Conservation (phyloP, 2,888 invertebrate species). For the Tetropium fuscum region DNA sequence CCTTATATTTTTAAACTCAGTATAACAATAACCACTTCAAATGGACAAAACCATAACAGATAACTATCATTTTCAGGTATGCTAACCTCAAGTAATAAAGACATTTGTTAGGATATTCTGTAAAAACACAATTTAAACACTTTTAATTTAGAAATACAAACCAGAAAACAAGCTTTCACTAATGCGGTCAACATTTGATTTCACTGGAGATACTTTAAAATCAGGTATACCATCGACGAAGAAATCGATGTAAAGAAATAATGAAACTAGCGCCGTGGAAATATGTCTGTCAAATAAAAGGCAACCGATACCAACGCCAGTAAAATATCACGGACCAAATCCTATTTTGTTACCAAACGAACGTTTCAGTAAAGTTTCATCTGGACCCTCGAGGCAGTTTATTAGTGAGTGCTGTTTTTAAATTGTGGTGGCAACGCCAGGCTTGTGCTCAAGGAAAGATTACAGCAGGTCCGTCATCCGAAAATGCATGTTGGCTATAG, state of each 20-base stretch:
- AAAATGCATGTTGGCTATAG: background rate
- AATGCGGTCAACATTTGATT: conserved; percentile 28
- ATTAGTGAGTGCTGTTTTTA: conserved; percentile 15
- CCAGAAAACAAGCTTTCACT: conserved; percentile 48
- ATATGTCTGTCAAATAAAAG: conserved; percentile 24
- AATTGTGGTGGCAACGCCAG: conserved; percentile 17
- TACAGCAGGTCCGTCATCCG: background rate
- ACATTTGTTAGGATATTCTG: conserved; percentile 50
- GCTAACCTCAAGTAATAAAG: conserved; percentile 47
- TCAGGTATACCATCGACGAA: background rate
- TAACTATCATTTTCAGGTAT: conserved; percentile 50
- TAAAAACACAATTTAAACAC: conserved; percentile 51
- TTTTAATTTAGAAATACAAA: conserved; percentile 53
- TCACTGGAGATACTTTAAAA: conserved; percentile 8
- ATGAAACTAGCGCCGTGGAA: conserved; percentile 13
- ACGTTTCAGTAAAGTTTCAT: conserved; percentile 8
- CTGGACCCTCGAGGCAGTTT: conserved; percentile 4
- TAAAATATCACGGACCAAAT: conserved; percentile 13
- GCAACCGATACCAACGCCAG: conserved; percentile 23
- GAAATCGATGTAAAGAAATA: conserved; percentile 27
- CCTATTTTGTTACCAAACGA: conserved; percentile 7
- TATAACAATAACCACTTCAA: conserved; percentile 31
- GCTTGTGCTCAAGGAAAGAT: conserved; percentile 3
- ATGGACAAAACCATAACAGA: conserved; percentile 43
- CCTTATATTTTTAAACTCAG: conserved; percentile 27